Base-by-base conservation (phyloP, 2,888 invertebrate genomes). In the Nudaria mundana region DNA sequence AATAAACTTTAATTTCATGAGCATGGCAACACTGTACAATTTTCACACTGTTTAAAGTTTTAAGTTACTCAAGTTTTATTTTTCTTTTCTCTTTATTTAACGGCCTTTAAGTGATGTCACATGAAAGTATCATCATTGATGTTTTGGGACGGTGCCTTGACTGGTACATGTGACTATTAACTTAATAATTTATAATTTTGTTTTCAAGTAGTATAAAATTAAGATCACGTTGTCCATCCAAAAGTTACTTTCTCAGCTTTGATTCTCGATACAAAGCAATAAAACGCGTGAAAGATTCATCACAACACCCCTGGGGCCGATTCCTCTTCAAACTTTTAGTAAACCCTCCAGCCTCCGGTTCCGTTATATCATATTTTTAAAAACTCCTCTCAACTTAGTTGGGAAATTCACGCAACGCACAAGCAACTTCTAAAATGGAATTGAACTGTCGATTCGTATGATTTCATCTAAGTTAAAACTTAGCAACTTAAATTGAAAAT, bases 221-320 rank as follows among this genome's bases (percentile, higher is more conserved):
- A n/a, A n/a, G n/a, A n/a, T n/a, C n/a, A n/a, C n/a, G n/a, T n/a
- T n/a, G n/a, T n/a, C n/a, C n/a, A n/a, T n/a, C n/a, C n/a, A n/a
- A n/a, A n/a, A n/a, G n/a, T n/a, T n/a, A n/a, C n/a, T n/a, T n/a
- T n/a, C n/a, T n/a, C 59, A 69, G 75, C 74, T 81, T 82, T 78
- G 80, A 80, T 77, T 81, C 77, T 63, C 71, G 76, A 79, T 81
- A 76, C 76, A 72, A 73, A 76, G 71, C 82, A 83, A 83, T 83
- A 84, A 85, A 83, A 75, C 80, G 83, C 81, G 80, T 81, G 78
- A 82, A 83, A 83, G 83, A 85, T 86, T 86, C 86, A 86, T 87
- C 85, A 80, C 73, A 60, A 71, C 76, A 67, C 84, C 76, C 81
- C 45, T 53, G 83, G 77, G 86, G 69, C 66, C 82, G 68, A 86